A percentile compares a stretch with the other conserved stretches of the same genome.
Evolutionary conservation across 2,797 vertebrate genomes (phyloP).

Genomic region (Sitta carolinensis): DNA sequence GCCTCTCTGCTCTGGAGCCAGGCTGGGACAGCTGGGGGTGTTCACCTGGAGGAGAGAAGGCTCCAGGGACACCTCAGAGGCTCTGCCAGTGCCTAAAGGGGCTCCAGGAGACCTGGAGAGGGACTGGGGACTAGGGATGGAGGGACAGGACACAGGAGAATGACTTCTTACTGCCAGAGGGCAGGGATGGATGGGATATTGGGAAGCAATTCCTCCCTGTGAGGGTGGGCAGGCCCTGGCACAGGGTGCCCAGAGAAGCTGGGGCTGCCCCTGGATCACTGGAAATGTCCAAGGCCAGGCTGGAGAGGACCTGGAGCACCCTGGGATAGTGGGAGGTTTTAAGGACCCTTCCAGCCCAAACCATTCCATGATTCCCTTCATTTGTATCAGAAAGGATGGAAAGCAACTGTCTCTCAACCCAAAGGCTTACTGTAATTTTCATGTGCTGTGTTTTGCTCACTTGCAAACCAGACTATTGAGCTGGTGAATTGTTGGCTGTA

Average conservation of each 20-base stretch:
- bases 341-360: background rate
- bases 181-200: accelerated
- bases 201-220: background rate
- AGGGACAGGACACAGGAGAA: accelerated
- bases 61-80: background rate
- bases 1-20: background rate
- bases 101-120: background rate
- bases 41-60: background rate
- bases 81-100: too few relatives aligned
- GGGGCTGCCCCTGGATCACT: background rate
- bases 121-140: background rate
- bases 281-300: accelerated
- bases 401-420: background rate
- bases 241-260: accelerated
- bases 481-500: background rate
- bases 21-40: background rate
- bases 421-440: background rate
- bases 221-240: accelerated
- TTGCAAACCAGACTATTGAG: background rate
- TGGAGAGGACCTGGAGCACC: accelerated
- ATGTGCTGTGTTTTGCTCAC: background rate
- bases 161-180: background rate
- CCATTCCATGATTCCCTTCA: background rate
- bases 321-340: accelerated
- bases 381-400: background rate